Evolutionary conservation across 2,113 vertebrate species (phyloP).

Genomic region (Gasterosteus aculeatus): DNA sequence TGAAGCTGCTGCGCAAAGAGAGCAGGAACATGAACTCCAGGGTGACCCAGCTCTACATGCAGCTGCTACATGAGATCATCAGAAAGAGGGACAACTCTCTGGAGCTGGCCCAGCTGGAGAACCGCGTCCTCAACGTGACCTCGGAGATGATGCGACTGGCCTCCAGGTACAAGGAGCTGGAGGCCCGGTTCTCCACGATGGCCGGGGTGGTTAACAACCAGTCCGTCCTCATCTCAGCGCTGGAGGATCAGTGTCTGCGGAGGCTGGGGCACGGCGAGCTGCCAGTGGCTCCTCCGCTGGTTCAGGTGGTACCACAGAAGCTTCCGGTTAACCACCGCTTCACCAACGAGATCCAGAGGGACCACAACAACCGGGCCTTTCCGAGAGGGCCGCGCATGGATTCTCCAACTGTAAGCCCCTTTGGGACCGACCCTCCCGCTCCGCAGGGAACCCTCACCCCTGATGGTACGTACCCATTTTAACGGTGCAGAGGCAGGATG

Average conservation of each 20-base stretch:
- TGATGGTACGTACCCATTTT: conserved; percentile 83
- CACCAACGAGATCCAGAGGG: conserved; percentile 94
- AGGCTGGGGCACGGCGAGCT: conserved; percentile 85
- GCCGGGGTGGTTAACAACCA: conserved; percentile 96
- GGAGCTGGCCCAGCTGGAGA: conserved; percentile 95
- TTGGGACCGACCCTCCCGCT: conserved; percentile 83
- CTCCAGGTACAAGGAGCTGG: conserved; percentile 92
- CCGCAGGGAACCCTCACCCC: conserved; percentile 90
- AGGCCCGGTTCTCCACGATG: conserved; percentile 87
- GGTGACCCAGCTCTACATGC: conserved; percentile 98
- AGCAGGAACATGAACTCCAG: conserved; percentile 99
- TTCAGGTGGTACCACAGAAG: conserved; percentile 93
- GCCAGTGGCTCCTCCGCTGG: conserved; percentile 89
- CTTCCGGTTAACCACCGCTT: conserved; percentile 88
- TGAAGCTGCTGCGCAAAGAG: conserved; percentile 96
- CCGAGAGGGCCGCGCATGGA: conserved; percentile 84
- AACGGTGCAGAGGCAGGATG: too few relatives aligned
- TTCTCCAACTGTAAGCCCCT: conserved; percentile 77
- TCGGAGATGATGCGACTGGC: conserved; percentile 94
- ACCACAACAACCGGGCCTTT: conserved; percentile 85
- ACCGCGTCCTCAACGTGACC: conserved; percentile 94
- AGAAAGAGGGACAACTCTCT: conserved; percentile 96
- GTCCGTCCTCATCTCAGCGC: conserved; percentile 87
- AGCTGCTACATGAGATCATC: conserved; percentile 97
- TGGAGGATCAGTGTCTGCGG: conserved; percentile 94